Evolutionary conservation across 2,888 invertebrate species (phyloP), one percentile per base, ranked within the genome.

Genomic region (Camponotus fellah): DNA sequence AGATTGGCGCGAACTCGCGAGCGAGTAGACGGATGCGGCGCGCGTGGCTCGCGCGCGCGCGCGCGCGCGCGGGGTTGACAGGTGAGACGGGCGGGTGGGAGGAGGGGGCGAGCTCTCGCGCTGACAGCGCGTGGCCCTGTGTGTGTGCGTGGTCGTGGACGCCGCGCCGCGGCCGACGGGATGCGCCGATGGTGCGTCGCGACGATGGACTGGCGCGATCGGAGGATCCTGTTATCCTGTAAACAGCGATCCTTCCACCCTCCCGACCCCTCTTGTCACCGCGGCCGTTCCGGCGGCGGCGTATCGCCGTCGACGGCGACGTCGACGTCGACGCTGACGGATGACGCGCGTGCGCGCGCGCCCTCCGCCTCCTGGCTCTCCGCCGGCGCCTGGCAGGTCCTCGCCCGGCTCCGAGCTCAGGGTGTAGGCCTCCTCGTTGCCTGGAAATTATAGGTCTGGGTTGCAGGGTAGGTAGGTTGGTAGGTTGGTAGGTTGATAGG

Each of bases 381-480:
- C 75, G 66, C 68, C 34, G 64, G 58, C 80, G 17, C 83, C 46
- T 62, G 74, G 34, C 85, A 65, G 84, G 68, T 84, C 83, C 82
- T 90, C 92, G 93, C 92, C 90, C 90, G 90, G 91, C 92, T 92
- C 90, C 88, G 94, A 92, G 66, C 76, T 94, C 94, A 93, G 94
- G 94, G 93, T 93, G 92, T 92, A 93, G 92, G 92, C 92, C 92
- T 93, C 88, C 89, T 32, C 49, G 65, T 66, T 77, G 90, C 91
- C 90, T 87, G 88, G 86, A 88, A 87, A 85, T 88, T 86, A 74
- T 86, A 88, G 92, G 91, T 92, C 92, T 93, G 93, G 93, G 92
- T 93, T 93, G 93, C 93, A 92, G 93, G 56, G 74, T 82, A 58
- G 62, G 37, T 60, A 53, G 56, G 74, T 72, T 77, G 79, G 81